Conservation (phyloP, 2,797 vertebrate genomes). For the Rhadinocentrus ornatus region DNA sequence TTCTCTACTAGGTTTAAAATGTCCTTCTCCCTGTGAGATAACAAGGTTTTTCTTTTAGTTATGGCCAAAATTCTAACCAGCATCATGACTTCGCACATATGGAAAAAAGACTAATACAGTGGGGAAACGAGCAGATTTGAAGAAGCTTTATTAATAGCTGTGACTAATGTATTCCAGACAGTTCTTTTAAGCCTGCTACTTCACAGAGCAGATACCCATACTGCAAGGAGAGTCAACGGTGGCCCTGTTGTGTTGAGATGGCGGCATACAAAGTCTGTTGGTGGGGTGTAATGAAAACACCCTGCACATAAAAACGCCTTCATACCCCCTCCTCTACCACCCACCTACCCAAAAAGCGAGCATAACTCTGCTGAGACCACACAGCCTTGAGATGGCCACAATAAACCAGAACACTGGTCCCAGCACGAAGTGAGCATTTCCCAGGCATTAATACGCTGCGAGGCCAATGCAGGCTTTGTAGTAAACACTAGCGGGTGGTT, state of each 20-base stretch:
- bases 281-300: constrained; percentile 64
- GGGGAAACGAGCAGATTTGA: constrained; percentile 59
- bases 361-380: constrained; percentile 69
- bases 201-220: constrained; percentile 57
- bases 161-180: constrained; percentile 81
- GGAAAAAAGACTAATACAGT: constrained; percentile 47
- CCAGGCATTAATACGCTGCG: constrained; percentile 55
- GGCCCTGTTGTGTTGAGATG: constrained; percentile 57
- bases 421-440: constrained; percentile 72
- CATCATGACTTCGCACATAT: constrained; percentile 53
- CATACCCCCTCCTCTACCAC: constrained; percentile 20
- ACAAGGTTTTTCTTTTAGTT: constrained; percentile 43
- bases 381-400: constrained; percentile 75
- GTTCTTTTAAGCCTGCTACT: constrained; percentile 65
- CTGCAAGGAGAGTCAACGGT: constrained; percentile 38
- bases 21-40: constrained; percentile 42
- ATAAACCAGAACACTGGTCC: constrained; percentile 74
- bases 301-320: constrained; percentile 48
- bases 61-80: constrained; percentile 53
- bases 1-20: constrained; percentile 26
- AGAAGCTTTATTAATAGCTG: constrained; percentile 79
- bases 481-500: constrained; percentile 69
- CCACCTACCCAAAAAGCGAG: constrained; percentile 48
- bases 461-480: constrained; percentile 66
- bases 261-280: constrained; percentile 63